Evolutionary conservation across 2,797 vertebrate species (phyloP).

Genomic region (Gallirallus australis): DNA sequence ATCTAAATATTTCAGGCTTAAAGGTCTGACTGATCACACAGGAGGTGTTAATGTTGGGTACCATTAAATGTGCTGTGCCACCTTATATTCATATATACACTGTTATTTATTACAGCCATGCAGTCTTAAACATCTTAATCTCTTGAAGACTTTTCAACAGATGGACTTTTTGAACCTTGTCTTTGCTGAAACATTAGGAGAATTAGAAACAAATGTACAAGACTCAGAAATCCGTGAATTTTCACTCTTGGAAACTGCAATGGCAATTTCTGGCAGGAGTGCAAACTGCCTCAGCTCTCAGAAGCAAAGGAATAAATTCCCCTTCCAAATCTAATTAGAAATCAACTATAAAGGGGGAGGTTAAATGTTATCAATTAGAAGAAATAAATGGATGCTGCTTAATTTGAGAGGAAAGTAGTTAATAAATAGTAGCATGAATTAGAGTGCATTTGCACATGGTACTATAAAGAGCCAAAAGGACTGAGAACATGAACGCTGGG

Average conservation of each 20-base stretch:
- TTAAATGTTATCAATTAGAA: neutral
- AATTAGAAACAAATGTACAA: constrained; percentile 17
- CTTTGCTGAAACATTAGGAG: neutral
- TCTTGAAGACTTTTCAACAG: constrained; percentile 21
- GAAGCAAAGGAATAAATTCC: neutral
- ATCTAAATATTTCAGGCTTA: neutral
- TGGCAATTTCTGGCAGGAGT: neutral
- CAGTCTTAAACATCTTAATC: constrained; percentile 31
- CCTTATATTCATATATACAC: neutral
- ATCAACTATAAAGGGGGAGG: neutral
- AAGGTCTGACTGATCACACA: neutral
- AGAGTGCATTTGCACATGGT: neutral
- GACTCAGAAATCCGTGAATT: neutral
- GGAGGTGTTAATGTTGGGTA: constrained; percentile 21
- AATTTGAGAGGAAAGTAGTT: neutral
- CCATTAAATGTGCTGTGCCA: neutral
- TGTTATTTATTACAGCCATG: neutral
- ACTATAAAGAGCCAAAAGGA: neutral
- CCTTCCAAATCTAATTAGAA: neutral
- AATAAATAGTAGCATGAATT: neutral
- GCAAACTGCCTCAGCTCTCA: neutral
- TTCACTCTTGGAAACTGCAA: neutral
- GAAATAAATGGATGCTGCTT: neutral
- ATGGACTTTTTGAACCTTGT: neutral
- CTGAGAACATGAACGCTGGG: neutral